A percentile compares a stretch with the other conserved stretches of the same genome.
phyloP scores from a whole-genome alignment of 1,140 invertebrate genomes.

The Anastrepha ludens region DNA sequence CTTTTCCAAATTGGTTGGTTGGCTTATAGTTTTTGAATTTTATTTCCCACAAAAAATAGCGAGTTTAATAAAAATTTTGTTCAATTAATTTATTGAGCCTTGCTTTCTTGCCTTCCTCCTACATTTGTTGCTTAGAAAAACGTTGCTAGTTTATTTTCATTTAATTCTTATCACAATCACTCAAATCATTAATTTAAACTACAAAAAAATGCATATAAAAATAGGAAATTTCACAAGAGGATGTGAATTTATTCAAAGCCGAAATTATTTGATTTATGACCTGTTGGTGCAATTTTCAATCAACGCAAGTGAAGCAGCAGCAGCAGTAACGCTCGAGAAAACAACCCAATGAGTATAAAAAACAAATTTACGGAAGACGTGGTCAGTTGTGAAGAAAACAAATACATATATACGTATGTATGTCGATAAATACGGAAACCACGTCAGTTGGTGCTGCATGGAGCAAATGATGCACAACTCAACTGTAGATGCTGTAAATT shows the following conservation, averaged over 20 bases:
- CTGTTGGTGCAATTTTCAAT: constrained; percentile 22
- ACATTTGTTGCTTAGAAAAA: neutral
- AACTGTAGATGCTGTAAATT: constrained; percentile 16
- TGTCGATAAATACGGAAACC: neutral
- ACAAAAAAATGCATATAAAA: neutral
- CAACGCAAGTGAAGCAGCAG: neutral
- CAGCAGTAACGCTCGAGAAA: neutral
- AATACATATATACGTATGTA: neutral
- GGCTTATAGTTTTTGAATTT: too few species aligned
- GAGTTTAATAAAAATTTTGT: neutral
- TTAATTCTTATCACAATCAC: constrained; percentile 17
- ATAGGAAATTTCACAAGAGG: constrained; percentile 27
- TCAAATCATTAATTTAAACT: neutral
- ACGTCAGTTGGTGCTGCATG: neutral
- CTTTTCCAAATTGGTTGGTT: too few species aligned
- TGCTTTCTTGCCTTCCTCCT: neutral
- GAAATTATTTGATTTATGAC: constrained; percentile 38
- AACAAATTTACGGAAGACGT: neutral
- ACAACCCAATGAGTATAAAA: neutral
- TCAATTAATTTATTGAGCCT: neutral
- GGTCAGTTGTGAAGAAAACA: constrained; percentile 8
- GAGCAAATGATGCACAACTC: neutral
- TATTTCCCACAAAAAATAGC: neutral
- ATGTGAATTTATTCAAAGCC: constrained; percentile 48
- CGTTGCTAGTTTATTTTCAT: neutral